These are phyloP conservation scores for Apotomis capreana DNA, from an alignment of 2,888 invertebrate genomes.

Conservation along the genomic window DNA sequence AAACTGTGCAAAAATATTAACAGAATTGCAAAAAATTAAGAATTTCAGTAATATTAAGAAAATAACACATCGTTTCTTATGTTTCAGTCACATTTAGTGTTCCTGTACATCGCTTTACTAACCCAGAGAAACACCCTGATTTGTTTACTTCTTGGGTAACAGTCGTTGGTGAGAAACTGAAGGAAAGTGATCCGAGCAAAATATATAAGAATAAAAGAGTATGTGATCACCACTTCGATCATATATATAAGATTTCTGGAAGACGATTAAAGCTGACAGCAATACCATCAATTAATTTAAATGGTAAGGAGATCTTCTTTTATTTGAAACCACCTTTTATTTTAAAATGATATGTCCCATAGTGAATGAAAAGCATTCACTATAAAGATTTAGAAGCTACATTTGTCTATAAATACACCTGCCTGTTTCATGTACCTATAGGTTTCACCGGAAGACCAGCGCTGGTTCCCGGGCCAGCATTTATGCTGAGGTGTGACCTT, in stretches of 20 bases:
- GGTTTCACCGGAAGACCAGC: too few relatives aligned
- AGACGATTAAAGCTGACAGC: background rate
- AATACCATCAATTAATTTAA: constrained; percentile 3
- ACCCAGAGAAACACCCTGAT: constrained; percentile 13
- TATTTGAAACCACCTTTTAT: too few relatives aligned
- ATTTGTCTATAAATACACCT: too few relatives aligned
- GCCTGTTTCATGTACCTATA: too few relatives aligned
- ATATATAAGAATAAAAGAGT: constrained; percentile 14
- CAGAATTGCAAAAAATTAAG: too few relatives aligned
- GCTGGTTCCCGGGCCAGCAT: too few relatives aligned
- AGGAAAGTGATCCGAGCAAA: background rate
- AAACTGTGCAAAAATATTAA: too few relatives aligned
- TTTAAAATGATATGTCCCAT: too few relatives aligned
- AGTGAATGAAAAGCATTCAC: too few relatives aligned
- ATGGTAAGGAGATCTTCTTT: too few relatives aligned
- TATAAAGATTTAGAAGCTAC: too few relatives aligned
- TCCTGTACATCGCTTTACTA: background rate
- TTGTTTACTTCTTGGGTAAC: constrained; percentile 3
- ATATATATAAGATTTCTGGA: background rate
- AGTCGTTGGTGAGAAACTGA: background rate
- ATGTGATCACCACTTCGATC: constrained; percentile 15
- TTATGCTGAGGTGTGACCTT: too few relatives aligned
- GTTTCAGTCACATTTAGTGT: background rate
- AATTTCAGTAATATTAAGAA: background rate
- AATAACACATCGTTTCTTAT: background rate